Conservation (phyloP, 1,140 invertebrate genomes). For the Chironomus striatipennis region DNA sequence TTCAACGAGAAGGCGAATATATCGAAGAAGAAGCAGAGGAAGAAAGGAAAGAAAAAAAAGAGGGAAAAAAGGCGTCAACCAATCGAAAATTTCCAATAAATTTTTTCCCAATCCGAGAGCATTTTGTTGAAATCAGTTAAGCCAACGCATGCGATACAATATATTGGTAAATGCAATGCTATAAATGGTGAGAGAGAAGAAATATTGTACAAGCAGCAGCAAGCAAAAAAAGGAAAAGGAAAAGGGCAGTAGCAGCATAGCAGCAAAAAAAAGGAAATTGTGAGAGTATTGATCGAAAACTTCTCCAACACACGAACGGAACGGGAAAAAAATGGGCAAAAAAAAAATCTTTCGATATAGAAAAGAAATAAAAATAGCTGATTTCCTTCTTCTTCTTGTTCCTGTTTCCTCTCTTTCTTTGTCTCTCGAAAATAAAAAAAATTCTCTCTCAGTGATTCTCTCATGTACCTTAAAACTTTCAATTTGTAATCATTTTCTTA, state of each 20-base stretch:
- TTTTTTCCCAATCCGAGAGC: constrained; percentile 19
- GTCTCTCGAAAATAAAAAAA: neutral
- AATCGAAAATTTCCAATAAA: constrained; percentile 24
- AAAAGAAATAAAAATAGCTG: constrained; percentile 4
- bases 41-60: neutral
- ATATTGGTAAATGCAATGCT: constrained; percentile 12
- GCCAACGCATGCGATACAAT: constrained; percentile 8
- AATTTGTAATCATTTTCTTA: neutral
- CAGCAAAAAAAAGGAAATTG: neutral
- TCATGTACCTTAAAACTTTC: neutral
- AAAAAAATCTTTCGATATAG: constrained; percentile 14
- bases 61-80: constrained; percentile 17
- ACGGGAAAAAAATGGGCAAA: neutral
- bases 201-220: neutral
- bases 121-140: constrained; percentile 19
- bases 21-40: neutral
- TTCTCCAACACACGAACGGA: neutral
- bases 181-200: neutral
- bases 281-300: neutral
- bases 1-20: neutral
- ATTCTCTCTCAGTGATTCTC: neutral
- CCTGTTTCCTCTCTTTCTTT: neutral
- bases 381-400: neutral
- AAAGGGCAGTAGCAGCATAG: too few species aligned
- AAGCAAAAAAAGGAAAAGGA: too few species aligned